Evolutionary conservation across 2,113 vertebrate species (phyloP).

Genomic region (Thryonomys swinderianus): DNA sequence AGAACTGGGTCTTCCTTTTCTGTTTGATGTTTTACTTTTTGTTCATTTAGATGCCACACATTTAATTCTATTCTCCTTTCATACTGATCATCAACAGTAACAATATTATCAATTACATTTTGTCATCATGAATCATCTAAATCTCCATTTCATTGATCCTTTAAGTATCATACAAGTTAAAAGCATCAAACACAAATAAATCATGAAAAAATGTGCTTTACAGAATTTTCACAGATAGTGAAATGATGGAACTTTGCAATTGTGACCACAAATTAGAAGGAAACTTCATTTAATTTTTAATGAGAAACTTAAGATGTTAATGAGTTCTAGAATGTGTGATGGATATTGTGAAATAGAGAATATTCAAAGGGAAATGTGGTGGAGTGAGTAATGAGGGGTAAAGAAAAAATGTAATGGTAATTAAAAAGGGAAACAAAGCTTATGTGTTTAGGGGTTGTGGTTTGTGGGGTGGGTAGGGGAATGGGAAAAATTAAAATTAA

Average conservation of each 20-base stretch:
- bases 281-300: background rate
- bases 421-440: too few relatives aligned
- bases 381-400: too few relatives aligned
- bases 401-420: too few relatives aligned
- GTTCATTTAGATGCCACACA: background rate
- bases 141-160: slow-evolving; percentile 36
- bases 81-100: slow-evolving; percentile 4
- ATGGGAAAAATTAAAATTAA: too few relatives aligned
- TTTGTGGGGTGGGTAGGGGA: too few relatives aligned
- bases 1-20: background rate
- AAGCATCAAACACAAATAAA: background rate
- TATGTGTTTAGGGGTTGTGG: too few relatives aligned
- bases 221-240: background rate
- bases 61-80: slow-evolving; percentile 28
- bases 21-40: slow-evolving; percentile 2
- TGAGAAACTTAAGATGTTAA: too few relatives aligned
- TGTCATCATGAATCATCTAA: background rate
- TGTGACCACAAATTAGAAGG: background rate
- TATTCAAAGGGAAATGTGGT: too few relatives aligned
- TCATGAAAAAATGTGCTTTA: background rate
- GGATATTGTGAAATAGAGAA: too few relatives aligned
- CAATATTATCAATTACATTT: background rate
- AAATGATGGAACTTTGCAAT: background rate
- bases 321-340: too few relatives aligned
- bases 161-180: background rate